Evolutionary conservation across 2,113 vertebrate species (phyloP).

Genomic region (Chrysemys picta): DNA sequence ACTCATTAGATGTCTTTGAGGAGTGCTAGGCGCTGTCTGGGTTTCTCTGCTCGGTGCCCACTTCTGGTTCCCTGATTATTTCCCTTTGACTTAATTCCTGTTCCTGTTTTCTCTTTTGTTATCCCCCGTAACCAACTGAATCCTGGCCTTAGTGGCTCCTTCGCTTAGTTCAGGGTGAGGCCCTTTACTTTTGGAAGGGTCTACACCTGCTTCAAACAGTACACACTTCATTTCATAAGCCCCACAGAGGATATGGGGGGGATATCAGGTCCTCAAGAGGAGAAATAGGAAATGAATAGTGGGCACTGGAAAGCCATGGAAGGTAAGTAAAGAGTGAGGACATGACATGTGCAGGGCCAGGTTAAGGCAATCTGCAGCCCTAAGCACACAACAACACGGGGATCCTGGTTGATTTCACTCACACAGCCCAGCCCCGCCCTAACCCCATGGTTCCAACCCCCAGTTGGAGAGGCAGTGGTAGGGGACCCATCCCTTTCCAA

Average conservation of each 20-base stretch:
- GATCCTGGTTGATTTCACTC: neutral
- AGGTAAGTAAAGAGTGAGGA: neutral
- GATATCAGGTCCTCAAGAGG: no score
- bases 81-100: neutral
- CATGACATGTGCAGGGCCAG: neutral
- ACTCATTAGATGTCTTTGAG: no score
- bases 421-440: no score
- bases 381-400: neutral
- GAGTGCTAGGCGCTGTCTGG: no score
- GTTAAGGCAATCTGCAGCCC: neutral
- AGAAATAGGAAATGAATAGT: neutral
- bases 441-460: neutral
- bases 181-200: neutral
- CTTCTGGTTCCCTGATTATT: no score
- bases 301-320: neutral
- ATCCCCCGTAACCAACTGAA: neutral
- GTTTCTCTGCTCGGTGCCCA: no score
- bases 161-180: neutral
- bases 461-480: fast-evolving
- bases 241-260: neutral
- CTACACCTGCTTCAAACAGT: neutral
- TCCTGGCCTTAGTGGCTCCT: neutral
- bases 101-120: neutral
- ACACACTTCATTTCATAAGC: neutral
- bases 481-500: no score